Base-by-base conservation (phyloP, 2,888 invertebrate species). In the Monoplex corrugatus region DNA sequence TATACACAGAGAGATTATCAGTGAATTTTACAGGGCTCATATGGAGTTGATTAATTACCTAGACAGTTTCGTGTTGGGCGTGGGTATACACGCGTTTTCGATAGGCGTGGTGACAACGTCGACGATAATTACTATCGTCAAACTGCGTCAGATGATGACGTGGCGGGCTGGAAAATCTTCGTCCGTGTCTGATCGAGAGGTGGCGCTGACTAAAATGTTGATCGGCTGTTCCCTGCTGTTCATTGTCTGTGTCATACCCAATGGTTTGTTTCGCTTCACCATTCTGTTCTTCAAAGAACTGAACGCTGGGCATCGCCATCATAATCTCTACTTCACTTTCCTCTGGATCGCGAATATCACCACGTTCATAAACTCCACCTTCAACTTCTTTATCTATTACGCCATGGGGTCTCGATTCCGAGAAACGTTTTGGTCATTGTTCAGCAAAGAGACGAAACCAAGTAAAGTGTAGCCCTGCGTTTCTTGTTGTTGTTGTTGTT, bases 141-240 rank as follows among this genome's bases (percentile, higher is more conserved):
- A 85, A 40, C 28, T 85, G 2, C 57, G 63, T 38, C 38, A 85
- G 38, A 10, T 45, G 0, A 32, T 57, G 38, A 45, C 38, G n/a
- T 85, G 85, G 63, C 35, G 85, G 16, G 23, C 57, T 0, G 63
- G 45, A 28, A 85, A 57, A 10, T 45, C 82, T 0, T 82, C 82
- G 1, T n/a, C 83, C 23, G 28, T 68, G 10, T 85, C 85, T 40
- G 38, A 40, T 10, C 38, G 40, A 23, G 85, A 85, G 13, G 40
- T 85, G 40, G 85, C 85, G 38, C 63, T 85, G 63, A 85, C 85
- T 0, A 63, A 85, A n/a, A 85, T 85, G 85, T n/a, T 85, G 57
- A 85, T 85, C 38, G 57, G 63, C 13, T 40, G 32, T 28, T 85
- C 85, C 2, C 28, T 85, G 19, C 45, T 63, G 13, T 85, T 85